Conservation (phyloP, 2,113 vertebrate genomes). For the Paramormyrops kingsleyae region DNA sequence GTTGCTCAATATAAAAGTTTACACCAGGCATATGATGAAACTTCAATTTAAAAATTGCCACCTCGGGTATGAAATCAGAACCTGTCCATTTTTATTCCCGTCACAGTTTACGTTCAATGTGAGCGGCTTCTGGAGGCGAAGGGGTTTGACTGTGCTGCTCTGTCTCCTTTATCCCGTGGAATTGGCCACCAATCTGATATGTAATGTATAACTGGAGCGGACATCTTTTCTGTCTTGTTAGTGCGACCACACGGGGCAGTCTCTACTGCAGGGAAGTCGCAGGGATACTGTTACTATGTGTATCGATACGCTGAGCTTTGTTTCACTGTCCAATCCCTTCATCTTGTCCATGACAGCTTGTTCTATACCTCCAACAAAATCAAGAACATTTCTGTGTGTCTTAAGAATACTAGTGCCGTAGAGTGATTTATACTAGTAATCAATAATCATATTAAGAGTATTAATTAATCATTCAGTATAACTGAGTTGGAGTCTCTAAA, state of each 20-base stretch:
- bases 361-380: neutral
- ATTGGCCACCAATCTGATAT: neutral
- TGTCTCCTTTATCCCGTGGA: neutral
- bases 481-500: neutral
- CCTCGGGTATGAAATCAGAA: neutral
- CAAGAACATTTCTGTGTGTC: neutral
- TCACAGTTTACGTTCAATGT: neutral
- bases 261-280: neutral
- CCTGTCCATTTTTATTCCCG: neutral
- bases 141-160: neutral
- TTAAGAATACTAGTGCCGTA: neutral
- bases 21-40: neutral
- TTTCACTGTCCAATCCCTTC: neutral
- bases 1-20: neutral
- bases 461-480: neutral
- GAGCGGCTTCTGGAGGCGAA: neutral
- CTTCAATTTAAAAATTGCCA: neutral
- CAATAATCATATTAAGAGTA: neutral
- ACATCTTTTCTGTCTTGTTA: neutral
- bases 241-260: neutral
- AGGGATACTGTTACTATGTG: neutral
- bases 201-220: neutral
- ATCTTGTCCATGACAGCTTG: neutral
- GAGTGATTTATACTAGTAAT: neutral
- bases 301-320: neutral